phyloP scores from a whole-genome alignment of 2,888 invertebrate genomes.

The Margaritifera margaritifera region DNA sequence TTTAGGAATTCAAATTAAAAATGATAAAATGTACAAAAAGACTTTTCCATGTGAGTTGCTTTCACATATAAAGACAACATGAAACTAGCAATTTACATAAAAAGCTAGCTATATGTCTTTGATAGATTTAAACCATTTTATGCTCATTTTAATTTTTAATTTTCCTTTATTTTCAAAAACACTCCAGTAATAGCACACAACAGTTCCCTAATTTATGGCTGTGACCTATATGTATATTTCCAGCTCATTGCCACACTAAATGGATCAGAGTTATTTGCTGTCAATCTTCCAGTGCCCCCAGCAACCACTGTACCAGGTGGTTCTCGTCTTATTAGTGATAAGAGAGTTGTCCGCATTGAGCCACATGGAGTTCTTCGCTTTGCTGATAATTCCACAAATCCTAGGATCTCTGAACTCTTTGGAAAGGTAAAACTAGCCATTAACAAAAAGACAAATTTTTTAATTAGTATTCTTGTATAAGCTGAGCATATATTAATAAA shows the following conservation, averaged over 20 bases:
- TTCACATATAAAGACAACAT: too few relatives aligned
- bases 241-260: conserved; percentile 49
- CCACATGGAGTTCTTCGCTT: conserved; percentile 67
- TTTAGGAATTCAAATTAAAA: too few relatives aligned
- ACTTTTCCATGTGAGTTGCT: too few relatives aligned
- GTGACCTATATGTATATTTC: conserved; percentile 2
- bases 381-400: conserved; percentile 53
- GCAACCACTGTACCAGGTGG: conserved; percentile 61
- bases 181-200: neutral
- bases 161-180: too few relatives aligned
- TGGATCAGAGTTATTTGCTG: conserved; percentile 57
- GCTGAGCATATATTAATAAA: neutral
- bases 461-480: neutral
- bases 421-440: conserved; percentile 47
- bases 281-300: conserved; percentile 58
- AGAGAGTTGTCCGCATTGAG: conserved; percentile 54
- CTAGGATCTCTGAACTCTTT: conserved; percentile 56
- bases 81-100: too few relatives aligned
- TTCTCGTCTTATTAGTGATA: conserved; percentile 49
- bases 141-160: too few relatives aligned
- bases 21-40: too few relatives aligned
- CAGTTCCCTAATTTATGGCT: neutral
- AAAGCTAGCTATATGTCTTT: too few relatives aligned
- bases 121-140: too few relatives aligned
- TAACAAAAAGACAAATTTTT: neutral